These are phyloP conservation scores for Chaenogobius annularis DNA, from an alignment of 2,113 vertebrate genomes.

Conservation along the genomic window DNA sequence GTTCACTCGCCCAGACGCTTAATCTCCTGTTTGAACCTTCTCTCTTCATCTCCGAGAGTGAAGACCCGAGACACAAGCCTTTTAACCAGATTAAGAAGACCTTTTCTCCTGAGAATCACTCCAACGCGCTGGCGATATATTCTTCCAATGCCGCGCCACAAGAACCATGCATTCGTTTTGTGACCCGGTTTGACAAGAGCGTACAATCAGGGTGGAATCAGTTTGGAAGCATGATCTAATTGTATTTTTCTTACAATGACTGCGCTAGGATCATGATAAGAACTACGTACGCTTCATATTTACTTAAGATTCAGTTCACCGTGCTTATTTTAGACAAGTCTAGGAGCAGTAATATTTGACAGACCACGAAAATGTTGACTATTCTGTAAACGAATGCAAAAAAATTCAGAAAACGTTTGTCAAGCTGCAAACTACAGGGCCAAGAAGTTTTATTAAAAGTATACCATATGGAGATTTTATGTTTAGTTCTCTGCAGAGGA, in stretches of 20 bases:
- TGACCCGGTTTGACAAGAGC: slow-evolving; percentile 70
- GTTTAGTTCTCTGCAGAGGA: too few relatives aligned
- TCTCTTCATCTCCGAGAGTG: slow-evolving; percentile 37
- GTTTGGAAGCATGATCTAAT: neutral
- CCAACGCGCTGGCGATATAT: slow-evolving; percentile 73
- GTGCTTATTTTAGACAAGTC: neutral
- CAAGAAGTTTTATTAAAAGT: neutral
- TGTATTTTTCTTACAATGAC: neutral
- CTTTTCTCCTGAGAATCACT: slow-evolving; percentile 66
- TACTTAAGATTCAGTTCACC: neutral
- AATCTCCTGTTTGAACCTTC: slow-evolving; percentile 73
- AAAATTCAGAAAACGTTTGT: too few relatives aligned
- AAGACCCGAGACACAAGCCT: slow-evolving; percentile 55
- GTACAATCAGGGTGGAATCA: slow-evolving; percentile 48
- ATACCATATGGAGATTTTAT: too few relatives aligned
- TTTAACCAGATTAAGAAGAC: slow-evolving; percentile 75
- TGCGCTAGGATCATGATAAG: neutral
- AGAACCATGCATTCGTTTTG: slow-evolving; percentile 79
- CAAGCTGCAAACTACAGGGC: too few relatives aligned
- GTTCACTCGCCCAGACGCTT: slow-evolving; percentile 75
- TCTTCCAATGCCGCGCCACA: slow-evolving; percentile 68
- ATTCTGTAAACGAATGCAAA: too few relatives aligned
- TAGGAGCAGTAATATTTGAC: neutral
- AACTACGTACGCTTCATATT: neutral
- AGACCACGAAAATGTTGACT: neutral